Conservation (phyloP, 2,113 vertebrate species). For the Strix aluco region DNA sequence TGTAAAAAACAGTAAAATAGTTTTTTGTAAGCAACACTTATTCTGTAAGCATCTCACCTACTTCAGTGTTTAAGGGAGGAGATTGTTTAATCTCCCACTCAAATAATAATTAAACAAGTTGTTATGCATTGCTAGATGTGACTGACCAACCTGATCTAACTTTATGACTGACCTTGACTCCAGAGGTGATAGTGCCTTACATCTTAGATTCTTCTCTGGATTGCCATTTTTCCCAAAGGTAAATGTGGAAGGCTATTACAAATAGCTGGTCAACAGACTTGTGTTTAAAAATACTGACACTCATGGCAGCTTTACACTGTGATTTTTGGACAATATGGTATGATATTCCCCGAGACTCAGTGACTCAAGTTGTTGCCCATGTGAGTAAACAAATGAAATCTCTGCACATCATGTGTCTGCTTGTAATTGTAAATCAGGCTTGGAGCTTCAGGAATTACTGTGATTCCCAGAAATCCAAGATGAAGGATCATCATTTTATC, state of each 20-base stretch:
- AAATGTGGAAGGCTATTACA: not conserved
- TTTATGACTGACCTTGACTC: not conserved
- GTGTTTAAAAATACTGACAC: not conserved
- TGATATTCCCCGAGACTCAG: not conserved
- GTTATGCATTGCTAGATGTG: not conserved
- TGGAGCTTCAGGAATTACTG: not conserved
- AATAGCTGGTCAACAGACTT: not conserved
- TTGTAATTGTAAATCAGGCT: not conserved
- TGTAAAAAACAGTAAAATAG: not conserved
- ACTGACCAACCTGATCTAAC: not conserved
- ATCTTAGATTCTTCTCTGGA: not conserved
- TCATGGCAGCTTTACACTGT: not conserved
- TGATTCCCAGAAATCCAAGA: not conserved
- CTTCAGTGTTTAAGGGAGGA: not conserved
- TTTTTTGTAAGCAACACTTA: not conserved
- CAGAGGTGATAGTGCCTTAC: not conserved
- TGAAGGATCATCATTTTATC: not conserved
- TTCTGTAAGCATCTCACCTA: not conserved
- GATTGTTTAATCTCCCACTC: not conserved
- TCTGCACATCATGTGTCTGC: not conserved
- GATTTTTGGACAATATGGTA: not conserved
- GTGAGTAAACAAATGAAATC: not conserved
- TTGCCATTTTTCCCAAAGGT: not conserved
- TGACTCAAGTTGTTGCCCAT: not conserved
- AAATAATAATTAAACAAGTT: not conserved